phyloP scores from a whole-genome alignment of 2,797 vertebrate species.

The Meda fulgida region DNA sequence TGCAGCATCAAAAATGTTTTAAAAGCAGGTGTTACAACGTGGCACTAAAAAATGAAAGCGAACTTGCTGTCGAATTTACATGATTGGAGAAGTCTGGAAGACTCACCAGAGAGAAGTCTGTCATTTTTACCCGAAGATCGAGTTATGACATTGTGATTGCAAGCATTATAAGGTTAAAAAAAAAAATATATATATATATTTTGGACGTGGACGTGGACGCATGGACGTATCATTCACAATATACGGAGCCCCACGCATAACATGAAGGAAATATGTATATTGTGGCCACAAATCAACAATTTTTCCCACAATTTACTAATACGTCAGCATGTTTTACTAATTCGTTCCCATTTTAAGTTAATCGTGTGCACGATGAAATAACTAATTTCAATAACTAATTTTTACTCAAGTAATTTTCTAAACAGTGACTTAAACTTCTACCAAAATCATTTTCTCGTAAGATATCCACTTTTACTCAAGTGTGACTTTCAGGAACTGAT shows the following conservation, averaged over 20 bases:
- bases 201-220: too few relatives aligned
- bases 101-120: not conserved
- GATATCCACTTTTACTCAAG: too few relatives aligned
- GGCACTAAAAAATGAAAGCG: not conserved
- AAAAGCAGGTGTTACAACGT: too few relatives aligned
- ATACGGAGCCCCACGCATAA: not conserved
- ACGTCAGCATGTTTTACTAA: not conserved
- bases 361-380: not conserved
- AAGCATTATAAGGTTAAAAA: not conserved
- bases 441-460: too few relatives aligned
- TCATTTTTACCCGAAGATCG: not conserved
- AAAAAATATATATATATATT: not conserved
- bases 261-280: not conserved
- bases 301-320: not conserved
- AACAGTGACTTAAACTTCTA: too few relatives aligned
- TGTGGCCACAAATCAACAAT: rapidly evolving
- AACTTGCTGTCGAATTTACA: not conserved
- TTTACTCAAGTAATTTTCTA: too few relatives aligned
- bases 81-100: not conserved
- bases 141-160: not conserved
- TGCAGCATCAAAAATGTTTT: too few relatives aligned
- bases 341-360: not conserved
- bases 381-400: too few relatives aligned
- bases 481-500: too few relatives aligned
- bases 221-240: not conserved